phyloP scores from a whole-genome alignment of 2,797 vertebrate species.

The Sparidentex hasta region DNA sequence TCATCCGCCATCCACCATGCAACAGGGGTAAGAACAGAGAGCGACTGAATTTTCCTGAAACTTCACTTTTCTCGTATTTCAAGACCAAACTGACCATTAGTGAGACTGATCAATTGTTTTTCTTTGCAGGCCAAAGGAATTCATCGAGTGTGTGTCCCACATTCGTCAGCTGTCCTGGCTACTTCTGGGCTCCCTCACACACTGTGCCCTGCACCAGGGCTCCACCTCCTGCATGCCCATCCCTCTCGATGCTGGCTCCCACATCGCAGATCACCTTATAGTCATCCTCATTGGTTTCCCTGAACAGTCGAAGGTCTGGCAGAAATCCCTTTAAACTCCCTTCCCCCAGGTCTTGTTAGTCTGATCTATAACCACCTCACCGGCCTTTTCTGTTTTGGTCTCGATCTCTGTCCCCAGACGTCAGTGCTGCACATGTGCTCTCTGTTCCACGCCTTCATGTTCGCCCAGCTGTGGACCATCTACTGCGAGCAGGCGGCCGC shows the following conservation, averaged over 20 bases:
- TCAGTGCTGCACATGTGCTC: constrained; percentile 99
- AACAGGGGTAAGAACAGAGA: constrained; percentile 92
- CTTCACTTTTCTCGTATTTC: neutral
- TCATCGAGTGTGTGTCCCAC: constrained; percentile 98
- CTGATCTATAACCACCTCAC: constrained; percentile 25
- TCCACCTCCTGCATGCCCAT: constrained; percentile 97
- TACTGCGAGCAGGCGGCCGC: constrained; percentile 98
- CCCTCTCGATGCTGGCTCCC: constrained; percentile 96
- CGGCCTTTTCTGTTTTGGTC: constrained; percentile 20
- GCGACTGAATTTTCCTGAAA: neutral
- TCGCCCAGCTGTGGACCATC: constrained; percentile 98
- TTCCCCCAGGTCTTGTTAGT: constrained; percentile 18
- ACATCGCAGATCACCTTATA: constrained; percentile 98
- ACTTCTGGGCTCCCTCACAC: constrained; percentile 96
- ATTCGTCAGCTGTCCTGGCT: constrained; percentile 98
- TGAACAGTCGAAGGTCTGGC: constrained; percentile 97
- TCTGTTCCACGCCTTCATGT: constrained; percentile 99
- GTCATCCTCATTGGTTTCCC: constrained; percentile 99
- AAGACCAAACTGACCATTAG: neutral
- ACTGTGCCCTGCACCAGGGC: constrained; percentile 95
- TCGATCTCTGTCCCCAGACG: constrained; percentile 84
- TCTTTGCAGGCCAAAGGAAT: constrained; percentile 94
- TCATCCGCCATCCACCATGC: constrained; percentile 98
- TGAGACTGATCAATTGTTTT: constrained; percentile 6
- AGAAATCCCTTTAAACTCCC: constrained; percentile 5